These are phyloP conservation scores for Resseliella maxima DNA, from an alignment of 2,888 invertebrate species.

Conservation along the genomic window DNA sequence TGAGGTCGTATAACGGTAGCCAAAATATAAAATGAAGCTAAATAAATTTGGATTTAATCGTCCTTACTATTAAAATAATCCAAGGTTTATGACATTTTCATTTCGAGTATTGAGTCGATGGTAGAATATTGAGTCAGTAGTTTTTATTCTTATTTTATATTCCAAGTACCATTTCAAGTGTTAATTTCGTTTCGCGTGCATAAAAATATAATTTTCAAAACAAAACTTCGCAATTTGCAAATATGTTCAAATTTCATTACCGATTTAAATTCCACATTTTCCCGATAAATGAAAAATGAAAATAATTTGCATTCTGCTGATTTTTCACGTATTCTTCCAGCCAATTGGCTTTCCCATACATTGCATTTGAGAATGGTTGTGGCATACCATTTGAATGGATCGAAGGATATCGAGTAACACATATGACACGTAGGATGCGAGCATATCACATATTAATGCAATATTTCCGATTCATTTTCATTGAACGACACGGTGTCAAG, in stretches of 20 bases:
- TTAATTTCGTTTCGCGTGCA: not conserved
- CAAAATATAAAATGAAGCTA: not conserved
- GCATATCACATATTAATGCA: constrained; percentile 31
- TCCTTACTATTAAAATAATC: constrained; percentile 8
- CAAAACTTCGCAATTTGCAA: not conserved
- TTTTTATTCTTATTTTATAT: not conserved
- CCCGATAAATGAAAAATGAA: not conserved
- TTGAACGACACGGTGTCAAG: not conserved
- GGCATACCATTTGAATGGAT: not conserved
- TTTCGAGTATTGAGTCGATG: not conserved
- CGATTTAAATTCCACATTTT: not conserved
- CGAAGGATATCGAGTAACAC: not conserved
- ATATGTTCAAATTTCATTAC: not conserved
- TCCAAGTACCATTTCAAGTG: not conserved
- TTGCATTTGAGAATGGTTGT: not conserved
- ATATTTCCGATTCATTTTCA: constrained; percentile 47
- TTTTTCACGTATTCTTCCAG: constrained; percentile 33
- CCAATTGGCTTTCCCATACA: not conserved
- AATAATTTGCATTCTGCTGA: not conserved
- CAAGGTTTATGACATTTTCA: constrained; percentile 15
- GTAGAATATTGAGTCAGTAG: not conserved
- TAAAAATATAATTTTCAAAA: not conserved
- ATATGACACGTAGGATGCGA: constrained; percentile 6
- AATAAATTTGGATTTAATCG: constrained; percentile 40
- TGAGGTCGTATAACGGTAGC: not conserved